Evolutionary conservation across 2,888 invertebrate genomes (phyloP).

Genomic region (Agonopterix arenella): DNA sequence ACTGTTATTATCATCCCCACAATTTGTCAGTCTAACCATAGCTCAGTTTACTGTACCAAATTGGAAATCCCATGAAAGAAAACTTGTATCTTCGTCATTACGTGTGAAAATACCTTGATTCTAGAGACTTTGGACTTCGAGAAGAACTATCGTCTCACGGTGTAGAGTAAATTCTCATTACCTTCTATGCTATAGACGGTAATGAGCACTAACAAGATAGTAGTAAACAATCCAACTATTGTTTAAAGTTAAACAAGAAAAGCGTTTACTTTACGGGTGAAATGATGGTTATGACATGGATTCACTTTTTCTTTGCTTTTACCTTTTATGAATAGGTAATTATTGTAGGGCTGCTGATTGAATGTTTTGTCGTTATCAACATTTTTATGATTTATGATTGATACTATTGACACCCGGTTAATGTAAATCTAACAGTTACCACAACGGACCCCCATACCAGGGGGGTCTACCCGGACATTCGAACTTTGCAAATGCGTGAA

Average conservation of each 20-base stretch:
- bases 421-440: too few relatives aligned
- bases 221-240: conserved; percentile 27
- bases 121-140: neutral
- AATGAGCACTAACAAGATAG: conserved; percentile 21
- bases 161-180: conserved; percentile 18
- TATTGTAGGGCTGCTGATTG: conserved; percentile 23
- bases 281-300: conserved; percentile 31
- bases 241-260: conserved; percentile 33
- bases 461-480: too few relatives aligned
- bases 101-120: too few relatives aligned
- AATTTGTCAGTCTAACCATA: conserved; percentile 35
- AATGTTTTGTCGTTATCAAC: too few relatives aligned
- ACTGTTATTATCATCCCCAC: conserved; percentile 30
- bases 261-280: conserved; percentile 15
- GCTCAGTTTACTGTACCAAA: neutral
- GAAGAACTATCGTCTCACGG: neutral
- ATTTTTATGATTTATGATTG: too few relatives aligned
- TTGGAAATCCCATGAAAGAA: too few relatives aligned
- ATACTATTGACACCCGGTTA: too few relatives aligned
- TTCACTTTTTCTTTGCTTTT: conserved; percentile 36
- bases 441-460: too few relatives aligned
- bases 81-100: too few relatives aligned
- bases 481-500: too few relatives aligned
- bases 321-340: conserved; percentile 31
- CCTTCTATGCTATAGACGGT: conserved; percentile 29